These are phyloP conservation scores for Nothoprocta pentlandii DNA, from an alignment of 2,113 vertebrate genomes.

Conservation along the genomic window DNA sequence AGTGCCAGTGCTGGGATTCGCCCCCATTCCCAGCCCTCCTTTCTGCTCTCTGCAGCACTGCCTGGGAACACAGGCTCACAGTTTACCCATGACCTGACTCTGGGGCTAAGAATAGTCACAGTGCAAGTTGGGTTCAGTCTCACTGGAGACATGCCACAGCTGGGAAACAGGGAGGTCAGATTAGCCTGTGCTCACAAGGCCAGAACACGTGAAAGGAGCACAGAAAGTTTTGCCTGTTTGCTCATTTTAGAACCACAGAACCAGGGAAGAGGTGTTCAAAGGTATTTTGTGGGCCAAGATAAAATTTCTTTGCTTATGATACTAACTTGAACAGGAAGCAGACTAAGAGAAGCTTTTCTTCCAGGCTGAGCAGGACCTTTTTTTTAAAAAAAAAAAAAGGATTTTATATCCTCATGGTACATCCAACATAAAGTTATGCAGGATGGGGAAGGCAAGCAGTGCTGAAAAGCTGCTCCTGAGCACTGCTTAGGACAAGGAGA, in stretches of 20 bases:
- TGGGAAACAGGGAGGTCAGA: slow-evolving; percentile 57
- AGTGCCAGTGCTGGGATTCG: background rate
- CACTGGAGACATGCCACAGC: slow-evolving; percentile 65
- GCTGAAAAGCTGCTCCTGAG: background rate
- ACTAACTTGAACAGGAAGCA: background rate
- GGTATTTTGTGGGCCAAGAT: background rate
- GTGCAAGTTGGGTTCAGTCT: slow-evolving; percentile 62
- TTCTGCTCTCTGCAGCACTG: slow-evolving; percentile 56
- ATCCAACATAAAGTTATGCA: background rate
- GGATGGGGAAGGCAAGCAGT: background rate
- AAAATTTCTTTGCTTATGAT: background rate
- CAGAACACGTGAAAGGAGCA: background rate
- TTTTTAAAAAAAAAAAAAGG: background rate
- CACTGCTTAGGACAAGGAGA: background rate
- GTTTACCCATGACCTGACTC: slow-evolving; percentile 77
- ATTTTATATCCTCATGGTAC: background rate
- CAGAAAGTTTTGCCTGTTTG: background rate
- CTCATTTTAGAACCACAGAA: background rate
- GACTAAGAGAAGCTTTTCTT: background rate
- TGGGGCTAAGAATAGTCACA: slow-evolving; percentile 70
- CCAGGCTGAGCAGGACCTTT: background rate
- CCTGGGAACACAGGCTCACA: slow-evolving; percentile 76
- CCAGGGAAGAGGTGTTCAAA: background rate
- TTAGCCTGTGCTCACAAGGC: slow-evolving; percentile 8
- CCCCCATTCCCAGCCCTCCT: background rate